Percentiles rank a stretch among this genome's conserved stretches.
phyloP scores from a whole-genome alignment of 2,888 invertebrate species.

The Pinctada fucata region DNA sequence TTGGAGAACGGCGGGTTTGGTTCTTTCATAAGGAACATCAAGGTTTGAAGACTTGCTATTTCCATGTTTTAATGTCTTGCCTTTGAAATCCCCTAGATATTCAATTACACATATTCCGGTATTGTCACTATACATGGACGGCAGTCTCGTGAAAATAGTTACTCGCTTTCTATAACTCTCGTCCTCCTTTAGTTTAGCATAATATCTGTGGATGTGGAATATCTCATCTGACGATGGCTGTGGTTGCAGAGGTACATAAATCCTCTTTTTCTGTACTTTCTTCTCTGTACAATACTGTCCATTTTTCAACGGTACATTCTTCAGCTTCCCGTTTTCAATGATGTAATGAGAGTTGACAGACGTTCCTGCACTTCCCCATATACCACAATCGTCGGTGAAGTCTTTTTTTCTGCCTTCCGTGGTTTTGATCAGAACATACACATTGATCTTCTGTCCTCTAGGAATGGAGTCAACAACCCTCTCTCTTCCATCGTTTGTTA shows the following conservation, averaged over 20 bases:
- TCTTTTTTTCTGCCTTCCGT: neutral
- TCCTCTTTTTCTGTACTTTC: neutral
- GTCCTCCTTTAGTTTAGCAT: neutral
- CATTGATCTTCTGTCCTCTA: neutral
- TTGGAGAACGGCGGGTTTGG: neutral
- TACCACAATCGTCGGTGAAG: neutral
- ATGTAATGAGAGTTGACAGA: neutral
- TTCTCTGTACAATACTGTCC: neutral
- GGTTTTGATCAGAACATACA: neutral
- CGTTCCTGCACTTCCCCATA: conserved; percentile 1
- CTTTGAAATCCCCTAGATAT: neutral
- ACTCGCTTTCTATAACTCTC: neutral
- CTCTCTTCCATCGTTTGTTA: too few relatives aligned
- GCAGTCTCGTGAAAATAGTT: neutral
- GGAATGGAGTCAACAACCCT: too few relatives aligned
- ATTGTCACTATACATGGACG: neutral
- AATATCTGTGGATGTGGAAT: neutral
- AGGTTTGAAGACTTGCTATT: neutral
- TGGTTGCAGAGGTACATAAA: neutral
- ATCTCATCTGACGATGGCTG: neutral
- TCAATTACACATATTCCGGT: neutral
- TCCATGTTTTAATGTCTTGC: neutral
- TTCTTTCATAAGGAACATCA: neutral
- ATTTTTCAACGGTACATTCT: neutral
- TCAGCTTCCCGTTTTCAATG: neutral